Conservation (phyloP, 1,140 invertebrate genomes). For the Homarus americanus region DNA sequence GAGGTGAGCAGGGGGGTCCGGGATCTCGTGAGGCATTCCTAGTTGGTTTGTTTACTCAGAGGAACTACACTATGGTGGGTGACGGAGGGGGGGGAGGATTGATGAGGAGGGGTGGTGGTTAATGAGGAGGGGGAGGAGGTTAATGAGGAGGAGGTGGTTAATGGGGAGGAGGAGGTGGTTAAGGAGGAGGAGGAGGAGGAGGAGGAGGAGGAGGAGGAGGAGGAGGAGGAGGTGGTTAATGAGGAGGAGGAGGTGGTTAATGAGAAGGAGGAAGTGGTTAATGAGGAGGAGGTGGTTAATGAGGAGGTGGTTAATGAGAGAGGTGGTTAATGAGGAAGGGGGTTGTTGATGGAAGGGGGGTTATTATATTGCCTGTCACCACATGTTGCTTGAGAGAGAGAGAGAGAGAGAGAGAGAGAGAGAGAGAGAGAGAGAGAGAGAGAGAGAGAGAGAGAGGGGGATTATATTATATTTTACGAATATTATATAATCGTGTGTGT, state of each 20-base stretch:
- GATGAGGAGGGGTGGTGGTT: background rate
- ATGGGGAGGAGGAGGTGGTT: background rate
- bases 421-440: background rate
- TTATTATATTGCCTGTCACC: no score
- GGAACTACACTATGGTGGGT: no score
- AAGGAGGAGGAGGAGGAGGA: conserved; percentile 20
- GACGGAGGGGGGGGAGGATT: background rate
- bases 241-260: background rate
- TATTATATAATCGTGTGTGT: no score
- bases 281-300: conserved; percentile 4
- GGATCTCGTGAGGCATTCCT: no score
- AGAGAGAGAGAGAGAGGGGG: conserved; percentile 5
- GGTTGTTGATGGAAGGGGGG: background rate
- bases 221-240: background rate
- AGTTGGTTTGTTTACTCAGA: no score
- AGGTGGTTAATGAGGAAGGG: conserved; percentile 2
- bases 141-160: no score
- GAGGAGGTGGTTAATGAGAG: background rate
- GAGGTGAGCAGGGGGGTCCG: no score
- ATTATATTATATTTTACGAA: no score
- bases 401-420: background rate
- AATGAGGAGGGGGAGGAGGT: background rate
- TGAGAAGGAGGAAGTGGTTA: background rate
- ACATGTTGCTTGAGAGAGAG: background rate
- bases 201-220: background rate